phyloP scores from a whole-genome alignment of 2,797 vertebrate genomes.

The Dendrocincla tyrannina region DNA sequence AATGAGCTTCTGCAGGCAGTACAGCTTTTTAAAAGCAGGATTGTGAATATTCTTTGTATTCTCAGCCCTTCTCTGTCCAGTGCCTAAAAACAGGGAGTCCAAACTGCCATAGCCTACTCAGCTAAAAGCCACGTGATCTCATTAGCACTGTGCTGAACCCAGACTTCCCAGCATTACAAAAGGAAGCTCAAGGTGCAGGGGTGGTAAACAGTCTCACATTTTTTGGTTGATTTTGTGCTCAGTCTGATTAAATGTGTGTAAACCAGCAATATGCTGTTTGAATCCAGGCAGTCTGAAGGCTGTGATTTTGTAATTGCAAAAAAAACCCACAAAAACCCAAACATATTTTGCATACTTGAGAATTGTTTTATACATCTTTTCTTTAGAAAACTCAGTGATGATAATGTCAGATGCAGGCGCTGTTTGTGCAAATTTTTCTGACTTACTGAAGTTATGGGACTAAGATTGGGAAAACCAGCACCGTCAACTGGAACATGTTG shows the following conservation, averaged over 20 bases:
- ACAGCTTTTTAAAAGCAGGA: neutral
- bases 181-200: neutral
- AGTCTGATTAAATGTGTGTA: neutral
- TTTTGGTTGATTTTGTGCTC: neutral
- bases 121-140: neutral
- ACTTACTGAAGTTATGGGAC: neutral
- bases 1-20: neutral
- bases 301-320: neutral
- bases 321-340: neutral
- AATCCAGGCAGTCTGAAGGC: neutral
- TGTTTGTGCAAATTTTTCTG: neutral
- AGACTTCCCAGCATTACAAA: neutral
- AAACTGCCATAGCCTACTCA: neutral
- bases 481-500: neutral
- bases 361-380: neutral
- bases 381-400: neutral
- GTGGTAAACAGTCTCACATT: neutral
- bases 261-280: neutral
- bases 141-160: neutral
- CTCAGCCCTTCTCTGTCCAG: neutral
- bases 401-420: neutral
- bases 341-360: neutral
- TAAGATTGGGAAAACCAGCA: neutral
- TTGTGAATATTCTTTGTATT: neutral
- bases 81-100: neutral